A percentile compares a stretch with the other conserved stretches of the same genome.
Evolutionary conservation across 2,888 invertebrate genomes (phyloP).

Genomic region (Heliothis peltigera): DNA sequence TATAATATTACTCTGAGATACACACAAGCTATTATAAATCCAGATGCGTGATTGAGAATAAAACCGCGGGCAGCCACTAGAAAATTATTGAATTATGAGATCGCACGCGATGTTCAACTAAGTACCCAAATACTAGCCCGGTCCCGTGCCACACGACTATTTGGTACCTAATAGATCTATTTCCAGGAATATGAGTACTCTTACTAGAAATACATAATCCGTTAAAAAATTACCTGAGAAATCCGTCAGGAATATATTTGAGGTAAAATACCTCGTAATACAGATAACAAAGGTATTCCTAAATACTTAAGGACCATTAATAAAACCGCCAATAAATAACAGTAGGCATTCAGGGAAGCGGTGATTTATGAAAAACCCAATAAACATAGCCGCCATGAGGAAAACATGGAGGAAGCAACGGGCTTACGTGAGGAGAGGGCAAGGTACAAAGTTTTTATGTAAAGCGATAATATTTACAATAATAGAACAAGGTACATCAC

Average conservation of each 20-base stretch:
- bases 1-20: too few relatives aligned
- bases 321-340: slow-evolving; percentile 50
- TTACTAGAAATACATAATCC: too few relatives aligned
- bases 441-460: not conserved
- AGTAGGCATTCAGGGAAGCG: slow-evolving; percentile 29
- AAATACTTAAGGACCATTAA: slow-evolving; percentile 40
- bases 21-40: too few relatives aligned
- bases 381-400: slow-evolving; percentile 34
- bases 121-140: not conserved
- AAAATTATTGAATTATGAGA: too few relatives aligned
- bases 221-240: too few relatives aligned
- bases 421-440: too few relatives aligned
- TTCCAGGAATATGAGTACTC: not conserved
- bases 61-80: too few relatives aligned
- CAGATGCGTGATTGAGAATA: too few relatives aligned
- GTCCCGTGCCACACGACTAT: not conserved
- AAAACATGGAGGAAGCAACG: slow-evolving; percentile 36
- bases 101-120: too few relatives aligned
- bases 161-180: not conserved
- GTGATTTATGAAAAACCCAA: slow-evolving; percentile 55
- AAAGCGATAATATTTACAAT: not conserved
- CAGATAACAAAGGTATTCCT: slow-evolving; percentile 24
- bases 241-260: not conserved
- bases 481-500: not conserved
- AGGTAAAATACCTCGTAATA: slow-evolving; percentile 6